Percentiles rank a stretch among this genome's conserved stretches.
phyloP scores from a whole-genome alignment of 2,113 vertebrate species.

The Pollimyrus isidori region DNA sequence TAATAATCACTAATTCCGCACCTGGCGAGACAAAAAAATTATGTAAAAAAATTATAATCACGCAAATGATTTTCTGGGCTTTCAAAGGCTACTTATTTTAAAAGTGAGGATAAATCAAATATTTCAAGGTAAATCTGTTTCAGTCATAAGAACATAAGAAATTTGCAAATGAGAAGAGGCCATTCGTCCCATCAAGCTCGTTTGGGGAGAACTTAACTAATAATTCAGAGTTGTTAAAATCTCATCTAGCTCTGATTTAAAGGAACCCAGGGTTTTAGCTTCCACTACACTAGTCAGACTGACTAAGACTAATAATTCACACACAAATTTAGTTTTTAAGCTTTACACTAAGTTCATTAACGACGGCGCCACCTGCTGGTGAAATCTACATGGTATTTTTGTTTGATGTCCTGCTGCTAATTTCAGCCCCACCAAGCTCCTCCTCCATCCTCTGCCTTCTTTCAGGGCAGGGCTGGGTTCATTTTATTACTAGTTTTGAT shows the following conservation, averaged over 20 bases:
- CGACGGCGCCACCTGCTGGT: neutral
- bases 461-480: conserved; percentile 13
- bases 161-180: no score
- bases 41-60: neutral
- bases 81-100: neutral
- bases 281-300: no score
- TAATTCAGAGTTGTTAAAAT: no score
- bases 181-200: no score
- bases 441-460: neutral
- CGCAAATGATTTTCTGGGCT: neutral
- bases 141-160: neutral
- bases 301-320: no score
- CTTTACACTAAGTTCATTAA: neutral
- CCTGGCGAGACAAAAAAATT: neutral
- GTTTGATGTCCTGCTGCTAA: neutral
- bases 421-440: neutral
- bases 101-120: neutral
- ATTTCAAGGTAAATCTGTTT: neutral
- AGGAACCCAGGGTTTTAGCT: no score
- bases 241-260: no score
- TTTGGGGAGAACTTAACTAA: no score
- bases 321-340: neutral
- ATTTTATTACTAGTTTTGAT: conserved; percentile 55
- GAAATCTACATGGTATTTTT: neutral
- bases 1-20: neutral